phyloP scores from a whole-genome alignment of 1,140 invertebrate genomes.

The Artemia franciscana region DNA sequence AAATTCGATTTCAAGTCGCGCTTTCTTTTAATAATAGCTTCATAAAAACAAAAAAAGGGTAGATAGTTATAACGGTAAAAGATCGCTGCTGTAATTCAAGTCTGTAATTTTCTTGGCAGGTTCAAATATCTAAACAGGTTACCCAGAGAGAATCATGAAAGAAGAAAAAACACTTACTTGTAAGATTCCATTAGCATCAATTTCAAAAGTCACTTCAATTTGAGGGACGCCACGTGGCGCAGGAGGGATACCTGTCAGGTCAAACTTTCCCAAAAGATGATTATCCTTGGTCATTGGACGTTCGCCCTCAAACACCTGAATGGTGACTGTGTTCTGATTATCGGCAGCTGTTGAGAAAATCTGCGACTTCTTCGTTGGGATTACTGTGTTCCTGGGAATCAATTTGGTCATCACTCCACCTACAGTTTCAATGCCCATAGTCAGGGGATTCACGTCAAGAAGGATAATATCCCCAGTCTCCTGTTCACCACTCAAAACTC shows the following conservation, averaged over 20 bases:
- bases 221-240: slow-evolving; percentile 94
- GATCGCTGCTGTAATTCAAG: too few relatives aligned
- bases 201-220: slow-evolving; percentile 97
- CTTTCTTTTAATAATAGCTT: too few relatives aligned
- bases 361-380: slow-evolving; percentile 17
- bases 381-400: slow-evolving; percentile 17
- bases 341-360: slow-evolving; percentile 18
- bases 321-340: slow-evolving; percentile 22
- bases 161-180: slow-evolving; percentile 24
- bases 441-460: slow-evolving; percentile 17
- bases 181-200: slow-evolving; percentile 94
- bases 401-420: slow-evolving; percentile 20
- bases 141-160: too few relatives aligned
- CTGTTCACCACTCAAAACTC: slow-evolving; percentile 18
- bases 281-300: slow-evolving; percentile 99
- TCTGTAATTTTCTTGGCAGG: too few relatives aligned
- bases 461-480: slow-evolving; percentile 6
- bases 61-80: too few relatives aligned
- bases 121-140: too few relatives aligned
- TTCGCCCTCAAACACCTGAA: slow-evolving; percentile 73
- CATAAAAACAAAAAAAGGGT: too few relatives aligned
- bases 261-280: slow-evolving; percentile 90
- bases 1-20: too few relatives aligned
- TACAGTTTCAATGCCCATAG: slow-evolving; percentile 17
- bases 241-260: slow-evolving; percentile 90